Base-by-base conservation (phyloP, 53 echinoderm and acorn worm species). In the Antedon mediterranea region DNA sequence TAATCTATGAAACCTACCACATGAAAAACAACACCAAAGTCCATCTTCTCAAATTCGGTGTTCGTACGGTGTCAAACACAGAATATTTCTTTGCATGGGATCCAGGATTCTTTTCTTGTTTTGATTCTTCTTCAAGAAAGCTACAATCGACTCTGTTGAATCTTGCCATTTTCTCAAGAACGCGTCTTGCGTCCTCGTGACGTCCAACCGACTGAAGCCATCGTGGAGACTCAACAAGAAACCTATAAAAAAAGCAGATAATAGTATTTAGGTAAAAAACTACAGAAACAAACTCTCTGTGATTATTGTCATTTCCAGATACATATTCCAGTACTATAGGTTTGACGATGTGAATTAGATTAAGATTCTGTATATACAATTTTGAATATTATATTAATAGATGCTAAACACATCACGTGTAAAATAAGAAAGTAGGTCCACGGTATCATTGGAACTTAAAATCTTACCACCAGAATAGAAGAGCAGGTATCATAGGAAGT, bases 1-100 rank as follows among this genome's bases (percentile, higher is more conserved):
- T 41, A 41, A 13, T 13, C 41, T 41, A 57, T 57, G 23, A 23
- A 6, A 57, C 82, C 86, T 82, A 93, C 93, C 93, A 93, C 20
- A 86, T 79, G 75, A 78, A 93, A 73, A 84, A 90, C 90, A 93
- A 88, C 30, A 91, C 74, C 3, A 88, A 18, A 0, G 90, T 82
- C 78, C 91, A 86, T 4, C 74, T 34, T 0, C 86, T 43, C 11
- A 93, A 44, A 31, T 81, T 83, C 32, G 75, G 75, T 30, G 85
- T 93, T 78, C 37, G 84, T 80, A 93, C 82, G 18, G 90, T 72
- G 70, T 86, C 80, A 28, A 93, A 43, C 34, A 93, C 72, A 26
- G 87, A 90, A 77, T 84, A 70, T 13, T 34, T 83, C 70, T 79
- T 77, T 57, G 2, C 23, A 57, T 6, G 57, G 23, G 57, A 57